These are phyloP conservation scores for Ophiothrix spiculata DNA, from an alignment of 35 echinoderm and acorn worm species.

Conservation along the genomic window DNA sequence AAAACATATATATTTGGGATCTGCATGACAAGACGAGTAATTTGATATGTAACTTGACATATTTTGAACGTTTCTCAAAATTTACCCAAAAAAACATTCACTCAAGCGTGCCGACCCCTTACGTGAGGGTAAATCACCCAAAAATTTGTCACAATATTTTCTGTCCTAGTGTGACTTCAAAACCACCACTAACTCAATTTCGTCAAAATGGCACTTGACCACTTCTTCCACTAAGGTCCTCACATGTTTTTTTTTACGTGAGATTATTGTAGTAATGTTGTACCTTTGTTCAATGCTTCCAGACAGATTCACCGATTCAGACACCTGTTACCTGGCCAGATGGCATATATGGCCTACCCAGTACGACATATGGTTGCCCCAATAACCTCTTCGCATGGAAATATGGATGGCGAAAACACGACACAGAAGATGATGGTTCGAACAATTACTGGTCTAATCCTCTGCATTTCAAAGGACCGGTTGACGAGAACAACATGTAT, in stretches of 20 bases:
- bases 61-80: no score
- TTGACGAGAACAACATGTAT: neutral
- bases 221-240: no score
- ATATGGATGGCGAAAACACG: conserved; percentile 53
- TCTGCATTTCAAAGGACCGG: conserved; percentile 3
- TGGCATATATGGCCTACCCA: conserved; percentile 61
- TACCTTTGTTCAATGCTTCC: no score
- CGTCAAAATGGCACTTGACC: no score
- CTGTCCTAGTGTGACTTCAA: neutral
- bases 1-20: no score
- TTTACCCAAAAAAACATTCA: no score
- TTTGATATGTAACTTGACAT: no score
- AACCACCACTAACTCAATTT: no score
- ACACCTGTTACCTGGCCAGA: conserved; percentile 42
- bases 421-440: conserved; percentile 41
- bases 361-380: conserved; percentile 46
- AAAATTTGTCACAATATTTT: no score
- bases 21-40: no score
- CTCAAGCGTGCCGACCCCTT: no score
- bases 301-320: neutral
- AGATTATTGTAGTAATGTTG: neutral
- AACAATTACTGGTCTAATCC: conserved; percentile 43
- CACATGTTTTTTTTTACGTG: neutral
- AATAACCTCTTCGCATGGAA: conserved; percentile 27
- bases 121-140: no score